Evolutionary conservation across 2,797 vertebrate species (phyloP).

Genomic region (Decapterus maruadsi): DNA sequence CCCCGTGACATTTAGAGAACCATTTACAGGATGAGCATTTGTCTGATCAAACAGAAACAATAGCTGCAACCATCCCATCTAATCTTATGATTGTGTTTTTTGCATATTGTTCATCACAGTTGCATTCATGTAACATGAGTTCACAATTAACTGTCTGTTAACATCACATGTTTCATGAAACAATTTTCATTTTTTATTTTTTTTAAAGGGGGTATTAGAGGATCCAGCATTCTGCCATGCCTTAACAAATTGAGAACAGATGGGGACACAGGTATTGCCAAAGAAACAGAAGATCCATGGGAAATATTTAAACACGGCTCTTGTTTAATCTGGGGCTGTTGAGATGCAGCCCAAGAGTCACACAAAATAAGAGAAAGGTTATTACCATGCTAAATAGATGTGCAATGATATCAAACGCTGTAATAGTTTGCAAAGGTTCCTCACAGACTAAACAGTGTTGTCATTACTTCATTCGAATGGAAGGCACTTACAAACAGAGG

Average conservation of each 20-base stretch:
- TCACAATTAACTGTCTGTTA: constrained; percentile 50
- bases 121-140: constrained; percentile 19
- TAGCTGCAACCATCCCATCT: background rate
- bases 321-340: constrained; percentile 7
- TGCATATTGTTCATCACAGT: constrained; percentile 7
- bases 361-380: constrained; percentile 39
- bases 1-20: constrained; percentile 10
- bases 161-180: constrained; percentile 41
- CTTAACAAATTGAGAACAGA: constrained; percentile 67
- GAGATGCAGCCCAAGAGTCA: constrained; percentile 9
- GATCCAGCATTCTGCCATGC: constrained; percentile 36
- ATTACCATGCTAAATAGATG: constrained; percentile 52
- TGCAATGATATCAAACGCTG: constrained; percentile 37
- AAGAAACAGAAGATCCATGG: constrained; percentile 64
- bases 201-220: constrained; percentile 28
- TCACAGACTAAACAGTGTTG: constrained; percentile 42
- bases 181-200: constrained; percentile 33
- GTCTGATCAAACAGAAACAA: constrained; percentile 15
- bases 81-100: background rate
- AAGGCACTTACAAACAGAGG: constrained; percentile 46
- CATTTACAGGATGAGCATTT: constrained; percentile 11
- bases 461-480: constrained; percentile 44
- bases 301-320: constrained; percentile 49
- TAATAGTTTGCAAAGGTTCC: constrained; percentile 50
- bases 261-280: constrained; percentile 63